Conservation (phyloP, 2,113 vertebrate genomes). For the Callorhinus ursinus region DNA sequence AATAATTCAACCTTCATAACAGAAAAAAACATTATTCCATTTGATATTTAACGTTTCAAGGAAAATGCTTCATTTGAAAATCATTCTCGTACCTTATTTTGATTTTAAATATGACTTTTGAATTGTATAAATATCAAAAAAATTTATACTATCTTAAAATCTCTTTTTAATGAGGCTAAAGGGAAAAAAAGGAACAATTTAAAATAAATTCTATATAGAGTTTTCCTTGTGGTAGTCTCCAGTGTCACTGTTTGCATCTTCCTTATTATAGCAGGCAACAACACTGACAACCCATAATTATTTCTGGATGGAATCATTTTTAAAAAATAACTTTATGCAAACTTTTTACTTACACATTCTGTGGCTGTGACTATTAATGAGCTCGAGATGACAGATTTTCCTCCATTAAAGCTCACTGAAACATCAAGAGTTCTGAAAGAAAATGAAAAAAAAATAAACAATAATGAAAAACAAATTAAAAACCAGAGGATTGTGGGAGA, state of each 20-base stretch:
- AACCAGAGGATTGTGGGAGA: not conserved
- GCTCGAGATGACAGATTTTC: constrained; percentile 90
- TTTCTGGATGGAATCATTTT: not conserved
- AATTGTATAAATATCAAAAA: constrained; percentile 24
- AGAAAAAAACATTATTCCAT: constrained; percentile 4
- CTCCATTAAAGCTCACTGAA: constrained; percentile 93
- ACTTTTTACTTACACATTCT: constrained; percentile 92
- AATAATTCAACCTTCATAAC: not conserved
- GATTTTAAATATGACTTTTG: constrained; percentile 21
- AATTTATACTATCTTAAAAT: not conserved
- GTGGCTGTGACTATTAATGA: constrained; percentile 91
- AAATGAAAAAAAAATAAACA: constrained; percentile 30
- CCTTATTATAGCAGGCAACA: not conserved
- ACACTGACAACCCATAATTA: not conserved
- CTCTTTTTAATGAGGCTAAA: not conserved
- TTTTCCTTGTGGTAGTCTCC: not conserved
- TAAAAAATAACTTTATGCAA: not conserved
- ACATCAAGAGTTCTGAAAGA: constrained; percentile 92
- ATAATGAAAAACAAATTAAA: constrained; percentile 26
- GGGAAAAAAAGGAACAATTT: not conserved
- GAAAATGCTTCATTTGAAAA: not conserved
- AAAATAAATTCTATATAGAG: not conserved
- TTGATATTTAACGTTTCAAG: not conserved
- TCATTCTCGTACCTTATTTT: not conserved
- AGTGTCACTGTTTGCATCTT: not conserved